Evolutionary conservation across 2,888 invertebrate species (phyloP), one percentile per base, ranked within the genome.

Genomic region (Aproaerema taeniolella): DNA sequence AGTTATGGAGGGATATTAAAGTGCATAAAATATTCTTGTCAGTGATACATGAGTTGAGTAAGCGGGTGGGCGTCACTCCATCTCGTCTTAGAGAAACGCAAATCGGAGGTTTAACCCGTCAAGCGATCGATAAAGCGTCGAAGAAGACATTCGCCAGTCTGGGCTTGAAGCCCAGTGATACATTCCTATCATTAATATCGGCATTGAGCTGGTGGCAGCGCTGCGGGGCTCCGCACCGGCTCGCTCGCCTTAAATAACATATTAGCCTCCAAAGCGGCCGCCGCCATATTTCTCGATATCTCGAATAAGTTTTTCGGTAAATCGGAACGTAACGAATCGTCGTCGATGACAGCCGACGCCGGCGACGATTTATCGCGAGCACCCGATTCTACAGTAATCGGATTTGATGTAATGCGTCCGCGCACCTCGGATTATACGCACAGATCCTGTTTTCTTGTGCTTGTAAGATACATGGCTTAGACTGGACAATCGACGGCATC

Each of bases 261-360:
- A 79, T 82, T 81, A 82, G 78, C 55, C 65, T 61, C 68, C 73
- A 79, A 80, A 80, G 80, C 71, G 59, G 55, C 80, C 77, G 79
- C 72, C 74, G 67, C 67, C 64, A 75, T 75, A 78, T 76, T 71
- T 79, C 76, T 74, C 71, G 56, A 52, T 60, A 58, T 60, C 58
- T 64, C 66, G 63, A 65, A 67, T 61, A 64, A 58, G 59, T 67
- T 70, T 69, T 74, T 73, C 68, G 74, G 75, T 76, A 75, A 76
- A 74, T 65, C 74, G 67, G 67, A 60, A 73, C 78, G 77, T 72
- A 76, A 73, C 79, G 79, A 79, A 79, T 78, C 67, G 65, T 48
- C 56, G 69, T 61, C 77, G 81, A 73, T 66, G 81, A 80, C 82
- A 76, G 71, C 58, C 63, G 67, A 57, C 58, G 52, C 54, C 48